Base-by-base conservation (phyloP, 2,113 vertebrate species). In the Glaucidium brasilianum region DNA sequence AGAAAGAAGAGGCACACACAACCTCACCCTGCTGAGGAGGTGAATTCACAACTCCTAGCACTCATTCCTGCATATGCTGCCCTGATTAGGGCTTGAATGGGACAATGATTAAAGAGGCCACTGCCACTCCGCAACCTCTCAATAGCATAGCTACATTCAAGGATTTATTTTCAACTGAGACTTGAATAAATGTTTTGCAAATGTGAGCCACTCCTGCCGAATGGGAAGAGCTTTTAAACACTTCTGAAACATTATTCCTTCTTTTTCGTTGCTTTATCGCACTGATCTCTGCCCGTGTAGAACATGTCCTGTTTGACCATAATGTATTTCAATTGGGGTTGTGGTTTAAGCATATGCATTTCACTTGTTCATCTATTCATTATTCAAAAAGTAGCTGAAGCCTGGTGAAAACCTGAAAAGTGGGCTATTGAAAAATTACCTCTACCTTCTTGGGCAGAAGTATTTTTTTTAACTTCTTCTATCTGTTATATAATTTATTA, bases 151-250 rank as follows among this genome's bases (percentile, higher is more conserved):
- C 95, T 97, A 82, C 91, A 34, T 91, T 95, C 62, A 73, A 92
- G 93, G 96, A 96, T 97, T 97, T 98, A 95, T 97, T 98, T 97
- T 96, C 91, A 97, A 95, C 93, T 90, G 91, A 96, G 92, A 76
- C 88, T 90, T 95, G 96, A 98, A 97, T 98, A 98, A 97, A 98
- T 97, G 97, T 98, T 98, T 97, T 97, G 93, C 86, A 95, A 97
- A 98, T 96, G 94, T 71, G 93, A 93, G 92, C 94, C 91, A 93
- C 95, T 97, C 90, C 87, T 84, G 92, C 43, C 25, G 39, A 98
- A 95, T 22, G 77, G 91, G n/a, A 97, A 96, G 63, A 90, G 95
- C 77, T 95, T 94, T 96, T 82, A 85, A 93, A 88, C n/a, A 30
- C 90, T 94, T 89, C 68, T 87, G 94, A 95, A 92, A 90, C 73